These are phyloP conservation scores for Barnardius zonarius DNA, from an alignment of 2,113 vertebrate genomes.

Conservation along the genomic window DNA sequence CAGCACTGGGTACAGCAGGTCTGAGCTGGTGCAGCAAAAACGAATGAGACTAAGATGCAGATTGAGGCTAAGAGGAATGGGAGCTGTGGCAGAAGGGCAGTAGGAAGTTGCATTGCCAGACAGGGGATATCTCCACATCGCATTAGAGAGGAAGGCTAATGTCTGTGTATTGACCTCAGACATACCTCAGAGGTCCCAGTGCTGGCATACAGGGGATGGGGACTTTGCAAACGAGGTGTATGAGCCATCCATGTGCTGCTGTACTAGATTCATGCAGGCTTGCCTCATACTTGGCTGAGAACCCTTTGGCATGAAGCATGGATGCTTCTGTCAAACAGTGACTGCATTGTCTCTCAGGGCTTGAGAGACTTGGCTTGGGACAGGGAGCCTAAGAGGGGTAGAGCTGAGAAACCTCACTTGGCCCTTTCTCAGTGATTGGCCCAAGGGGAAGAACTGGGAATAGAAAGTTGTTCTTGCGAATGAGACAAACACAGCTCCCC, in stretches of 20 bases:
- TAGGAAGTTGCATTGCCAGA: not conserved
- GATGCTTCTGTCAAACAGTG: slow-evolving; percentile 56
- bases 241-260: not conserved
- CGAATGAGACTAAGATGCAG: not conserved
- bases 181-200: not conserved
- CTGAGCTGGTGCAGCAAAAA: not conserved
- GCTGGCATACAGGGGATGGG: not conserved
- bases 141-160: not conserved
- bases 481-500: not conserved
- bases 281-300: slow-evolving; percentile 16
- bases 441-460: not conserved
- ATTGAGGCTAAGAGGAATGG: not conserved
- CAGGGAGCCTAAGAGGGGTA: slow-evolving; percentile 19
- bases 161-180: not conserved
- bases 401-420: slow-evolving; percentile 52
- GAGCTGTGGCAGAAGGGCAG: not conserved
- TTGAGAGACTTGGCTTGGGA: slow-evolving; percentile 35
- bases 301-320: not conserved
- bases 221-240: not conserved
- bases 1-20: not conserved
- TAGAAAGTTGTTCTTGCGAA: slow-evolving; percentile 49
- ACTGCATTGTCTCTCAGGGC: slow-evolving; percentile 49
- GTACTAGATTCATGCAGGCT: not conserved
- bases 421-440: not conserved
- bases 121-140: not conserved